Evolutionary conservation across 2,797 vertebrate species (phyloP).

Genomic region (Psittacula derbiana): DNA sequence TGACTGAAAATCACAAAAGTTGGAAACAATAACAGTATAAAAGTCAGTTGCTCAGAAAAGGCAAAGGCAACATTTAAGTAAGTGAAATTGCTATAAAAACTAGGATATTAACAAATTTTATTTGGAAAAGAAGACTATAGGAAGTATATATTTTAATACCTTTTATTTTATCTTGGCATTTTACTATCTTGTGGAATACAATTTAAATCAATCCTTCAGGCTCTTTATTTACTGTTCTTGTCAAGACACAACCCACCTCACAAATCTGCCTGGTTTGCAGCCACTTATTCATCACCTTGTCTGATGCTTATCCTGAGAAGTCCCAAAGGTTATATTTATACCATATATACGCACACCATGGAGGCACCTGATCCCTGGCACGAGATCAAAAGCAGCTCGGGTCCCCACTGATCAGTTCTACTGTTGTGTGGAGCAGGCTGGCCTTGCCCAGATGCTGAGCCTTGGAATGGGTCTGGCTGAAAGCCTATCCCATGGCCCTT

Average conservation of each 20-base stretch:
- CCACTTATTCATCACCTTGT: background rate
- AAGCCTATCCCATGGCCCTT: background rate
- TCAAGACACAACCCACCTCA: background rate
- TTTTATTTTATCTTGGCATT: background rate
- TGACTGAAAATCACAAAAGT: background rate
- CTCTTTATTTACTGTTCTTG: background rate
- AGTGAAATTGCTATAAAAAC: background rate
- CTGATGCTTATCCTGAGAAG: background rate
- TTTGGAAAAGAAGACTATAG: background rate
- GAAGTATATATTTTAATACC: background rate
- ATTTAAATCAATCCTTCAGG: background rate
- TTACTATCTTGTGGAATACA: background rate
- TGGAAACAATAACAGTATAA: background rate
- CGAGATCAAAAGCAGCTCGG: background rate
- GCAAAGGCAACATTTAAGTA: background rate
- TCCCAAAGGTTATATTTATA: background rate
- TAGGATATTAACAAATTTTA: background rate
- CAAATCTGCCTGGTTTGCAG: background rate
- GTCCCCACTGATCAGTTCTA: background rate
- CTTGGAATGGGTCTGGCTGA: accelerated
- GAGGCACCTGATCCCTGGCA: background rate
- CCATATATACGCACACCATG: no score
- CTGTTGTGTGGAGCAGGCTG: background rate
- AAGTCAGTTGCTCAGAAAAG: background rate
- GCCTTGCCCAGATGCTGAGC: background rate